These are phyloP conservation scores for Stictocephala bisonia DNA, from an alignment of 2,888 invertebrate genomes.

Conservation along the genomic window DNA sequence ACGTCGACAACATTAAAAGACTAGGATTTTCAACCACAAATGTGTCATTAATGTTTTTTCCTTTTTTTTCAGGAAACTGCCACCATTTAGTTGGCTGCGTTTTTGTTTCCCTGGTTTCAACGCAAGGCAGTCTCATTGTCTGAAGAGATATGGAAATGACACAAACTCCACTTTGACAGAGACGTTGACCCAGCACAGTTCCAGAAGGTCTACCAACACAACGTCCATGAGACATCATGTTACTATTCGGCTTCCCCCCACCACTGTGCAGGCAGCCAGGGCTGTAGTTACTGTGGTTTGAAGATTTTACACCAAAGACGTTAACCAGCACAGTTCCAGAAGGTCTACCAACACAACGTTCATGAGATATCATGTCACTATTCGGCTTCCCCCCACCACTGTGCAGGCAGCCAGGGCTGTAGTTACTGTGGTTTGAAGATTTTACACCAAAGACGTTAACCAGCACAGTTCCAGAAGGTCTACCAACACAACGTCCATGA, in stretches of 20 bases:
- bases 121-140: conserved; percentile 29
- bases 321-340: conserved; percentile 36
- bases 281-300: conserved; percentile 30
- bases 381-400: conserved; percentile 29
- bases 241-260: conserved; percentile 35
- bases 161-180: conserved; percentile 46
- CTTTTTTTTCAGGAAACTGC: conserved; percentile 57
- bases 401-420: conserved; percentile 10
- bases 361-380: conserved; percentile 44
- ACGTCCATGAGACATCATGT: conserved; percentile 47
- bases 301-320: too few relatives aligned
- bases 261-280: conserved; percentile 10
- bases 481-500: conserved; percentile 38
- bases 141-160: conserved; percentile 44
- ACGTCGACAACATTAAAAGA: too few relatives aligned
- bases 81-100: conserved; percentile 60
- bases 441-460: conserved; percentile 43
- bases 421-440: conserved; percentile 33
- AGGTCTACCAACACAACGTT: conserved; percentile 42
- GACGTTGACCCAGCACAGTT: conserved; percentile 39
- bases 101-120: conserved; percentile 50
- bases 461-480: conserved; percentile 41
- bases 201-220: conserved; percentile 35
- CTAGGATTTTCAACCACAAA: too few relatives aligned
- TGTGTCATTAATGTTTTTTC: too few relatives aligned